Conservation (phyloP, 2,797 vertebrate genomes). For the Xenentodon cancila region DNA sequence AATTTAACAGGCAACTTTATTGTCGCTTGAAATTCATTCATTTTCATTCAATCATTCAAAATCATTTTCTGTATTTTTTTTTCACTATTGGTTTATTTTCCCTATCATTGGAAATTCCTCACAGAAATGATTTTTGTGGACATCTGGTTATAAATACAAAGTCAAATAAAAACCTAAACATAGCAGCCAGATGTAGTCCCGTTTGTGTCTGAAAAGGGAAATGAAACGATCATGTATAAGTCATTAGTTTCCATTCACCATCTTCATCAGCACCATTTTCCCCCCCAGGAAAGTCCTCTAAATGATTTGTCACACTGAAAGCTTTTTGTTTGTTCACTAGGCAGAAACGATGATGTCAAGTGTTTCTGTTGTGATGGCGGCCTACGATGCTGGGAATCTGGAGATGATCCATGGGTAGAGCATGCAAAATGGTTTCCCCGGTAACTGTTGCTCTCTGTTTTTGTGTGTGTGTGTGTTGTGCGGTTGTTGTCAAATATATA, state of each 20-base stretch:
- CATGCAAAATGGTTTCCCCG: slow-evolving; percentile 99
- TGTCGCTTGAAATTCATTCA: not conserved
- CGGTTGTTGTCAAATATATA: not conserved
- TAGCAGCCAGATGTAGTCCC: too few relatives aligned
- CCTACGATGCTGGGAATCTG: slow-evolving; percentile 97
- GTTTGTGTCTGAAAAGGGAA: too few relatives aligned
- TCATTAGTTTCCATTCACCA: too few relatives aligned
- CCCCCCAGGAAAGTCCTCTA: slow-evolving; percentile 6
- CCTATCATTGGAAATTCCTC: slow-evolving; percentile 20
- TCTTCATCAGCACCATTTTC: too few relatives aligned
- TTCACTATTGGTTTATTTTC: slow-evolving; percentile 1
- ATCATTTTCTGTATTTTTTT: slow-evolving; percentile 1
- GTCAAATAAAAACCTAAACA: not conserved
- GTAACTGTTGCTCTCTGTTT: slow-evolving; percentile 72
- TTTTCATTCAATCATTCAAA: too few relatives aligned
- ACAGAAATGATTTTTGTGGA: not conserved
- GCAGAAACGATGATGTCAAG: slow-evolving; percentile 96
- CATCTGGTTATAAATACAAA: not conserved
- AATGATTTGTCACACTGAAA: not conserved
- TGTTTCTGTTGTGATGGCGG: slow-evolving; percentile 99
- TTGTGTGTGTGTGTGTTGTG: not conserved
- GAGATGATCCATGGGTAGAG: slow-evolving; percentile 98
- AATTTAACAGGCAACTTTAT: not conserved
- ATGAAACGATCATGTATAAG: too few relatives aligned
- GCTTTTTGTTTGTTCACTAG: slow-evolving; percentile 66